phyloP scores from a whole-genome alignment of 2,797 vertebrate genomes.

The Bradypodion pumilum region DNA sequence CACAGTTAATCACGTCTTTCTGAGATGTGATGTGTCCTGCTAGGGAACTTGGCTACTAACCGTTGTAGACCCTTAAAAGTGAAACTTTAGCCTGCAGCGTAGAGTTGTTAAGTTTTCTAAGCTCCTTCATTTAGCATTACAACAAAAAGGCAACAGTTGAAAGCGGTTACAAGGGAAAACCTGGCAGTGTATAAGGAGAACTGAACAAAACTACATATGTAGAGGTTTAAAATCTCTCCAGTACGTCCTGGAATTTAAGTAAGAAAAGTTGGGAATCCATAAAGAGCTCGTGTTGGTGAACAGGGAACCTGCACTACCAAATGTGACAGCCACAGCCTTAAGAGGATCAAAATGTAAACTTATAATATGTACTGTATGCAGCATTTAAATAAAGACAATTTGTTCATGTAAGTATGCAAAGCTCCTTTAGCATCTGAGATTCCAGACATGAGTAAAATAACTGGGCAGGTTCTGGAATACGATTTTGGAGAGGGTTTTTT shows the following conservation, averaged over 20 bases:
- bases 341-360: conserved; percentile 41
- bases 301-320: not conserved
- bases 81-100: not conserved
- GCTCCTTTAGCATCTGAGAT: not conserved
- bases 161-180: not conserved
- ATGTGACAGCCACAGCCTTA: not conserved
- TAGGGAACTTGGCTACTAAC: not conserved
- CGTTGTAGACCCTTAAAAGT: not conserved
- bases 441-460: not conserved
- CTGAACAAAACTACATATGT: too few relatives aligned
- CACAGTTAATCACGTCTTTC: conserved; percentile 24
- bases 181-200: not conserved
- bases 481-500: not conserved
- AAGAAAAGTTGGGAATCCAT: not conserved
- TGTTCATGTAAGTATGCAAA: too few relatives aligned
- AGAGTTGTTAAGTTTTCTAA: not conserved
- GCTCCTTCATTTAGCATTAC: not conserved
- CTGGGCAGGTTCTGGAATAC: not conserved
- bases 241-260: not conserved
- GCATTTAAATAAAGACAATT: conserved; percentile 36
- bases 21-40: not conserved
- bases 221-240: not conserved
- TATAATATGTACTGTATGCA: conserved; percentile 16
- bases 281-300: not conserved
- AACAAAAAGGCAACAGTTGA: not conserved